Evolutionary conservation across 2,797 vertebrate species (phyloP), one percentile per base, ranked within the genome.

Genomic region (Meda fulgida): DNA sequence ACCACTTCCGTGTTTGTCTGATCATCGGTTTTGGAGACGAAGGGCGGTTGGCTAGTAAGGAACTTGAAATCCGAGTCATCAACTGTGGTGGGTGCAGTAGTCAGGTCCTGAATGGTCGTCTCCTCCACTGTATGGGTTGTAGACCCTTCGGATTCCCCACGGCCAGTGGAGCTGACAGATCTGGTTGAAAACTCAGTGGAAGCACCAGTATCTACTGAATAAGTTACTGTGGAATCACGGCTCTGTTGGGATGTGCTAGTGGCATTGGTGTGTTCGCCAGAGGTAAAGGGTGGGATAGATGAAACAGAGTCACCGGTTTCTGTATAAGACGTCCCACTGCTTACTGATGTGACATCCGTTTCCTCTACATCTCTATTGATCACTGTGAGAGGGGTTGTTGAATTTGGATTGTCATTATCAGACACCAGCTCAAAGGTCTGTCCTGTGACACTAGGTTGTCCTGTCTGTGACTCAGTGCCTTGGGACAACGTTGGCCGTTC

Each of bases 101-200:
- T 92, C 87, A 91, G 85, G 85, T 65, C 86, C 43, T 88, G 70
- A 51, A 36, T 69, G 7, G 87, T 87, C 19, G 67, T 87, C 0
- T 87, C 88, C 38, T 91, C 90, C 73, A 88, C 85, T 2, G 91
- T 94, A 31, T 91, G 84, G 0, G 88, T 86, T 29, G 86, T 80
- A 69, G 31, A 87, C 60, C 86, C 89, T 58, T 93, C 91, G 4
- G 69, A 91, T 80, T 92, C 89, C 14, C 87, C 89, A 71, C 83
- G 31, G 88, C 91, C 87, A 88, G 90, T 73, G 48, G 86, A 88
- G 88, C 83, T 89, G 43, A 82, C 58, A 0, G 89, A 1, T 3
- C 83, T 83, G 2, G 90, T 87, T 48, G 93, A 94, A 1, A 92
- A 90, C 48, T 92, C 89, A 0, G 81, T 94, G 82, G 91, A 92